Base-by-base conservation (phyloP, 2,797 vertebrate species). In the Betta splendens region DNA sequence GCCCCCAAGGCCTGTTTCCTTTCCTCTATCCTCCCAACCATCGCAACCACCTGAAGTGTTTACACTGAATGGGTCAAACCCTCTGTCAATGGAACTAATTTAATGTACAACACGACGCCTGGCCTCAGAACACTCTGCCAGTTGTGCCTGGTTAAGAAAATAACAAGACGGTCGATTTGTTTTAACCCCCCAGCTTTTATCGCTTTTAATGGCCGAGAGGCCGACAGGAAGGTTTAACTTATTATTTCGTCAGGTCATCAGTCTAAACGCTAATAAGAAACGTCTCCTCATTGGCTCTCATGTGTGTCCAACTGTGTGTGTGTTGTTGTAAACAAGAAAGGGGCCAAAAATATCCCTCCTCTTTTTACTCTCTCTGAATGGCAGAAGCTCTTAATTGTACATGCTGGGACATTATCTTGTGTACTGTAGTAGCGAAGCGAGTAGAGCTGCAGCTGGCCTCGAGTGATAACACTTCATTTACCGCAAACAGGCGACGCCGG, bases 231-330 rank as follows among this genome's bases (percentile, higher is more conserved):
- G 72, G 66, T 60, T 69, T 48, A 51, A 58, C 73, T 71, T 85
- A 65, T 82, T 85, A 77, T 79, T 85, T 60, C 76, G 68, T 74
- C 72, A 47, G 58, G 80, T 84, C 79, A 80, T 85, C 77, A 64
- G 64, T 68, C 57, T 72, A 63, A 80, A 57, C 3, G 7, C 68
- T 86, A 80, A 87, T 83, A 81, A 79, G 25, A 75, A 79, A 58
- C n/a, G 48, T 78, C 62, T 75, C 67, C 70, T 73, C 37, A 22
- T 17, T 44, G 61, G 57, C 64, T 46, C 54, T 5, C 23, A 49
- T 7, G 15, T 53, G 29, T 10, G 17, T 29, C 10, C 7, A 1
- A 50, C 44, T 35, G 22, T 42, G 46, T 60, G 39, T 29, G 31
- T 18, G 26, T 48, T 52, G 32, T 29, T 25, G 32, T 18, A n/a